Conservation (phyloP, 53 echinoderm and acorn worm species). For the Temnopleurus reevesii region DNA sequence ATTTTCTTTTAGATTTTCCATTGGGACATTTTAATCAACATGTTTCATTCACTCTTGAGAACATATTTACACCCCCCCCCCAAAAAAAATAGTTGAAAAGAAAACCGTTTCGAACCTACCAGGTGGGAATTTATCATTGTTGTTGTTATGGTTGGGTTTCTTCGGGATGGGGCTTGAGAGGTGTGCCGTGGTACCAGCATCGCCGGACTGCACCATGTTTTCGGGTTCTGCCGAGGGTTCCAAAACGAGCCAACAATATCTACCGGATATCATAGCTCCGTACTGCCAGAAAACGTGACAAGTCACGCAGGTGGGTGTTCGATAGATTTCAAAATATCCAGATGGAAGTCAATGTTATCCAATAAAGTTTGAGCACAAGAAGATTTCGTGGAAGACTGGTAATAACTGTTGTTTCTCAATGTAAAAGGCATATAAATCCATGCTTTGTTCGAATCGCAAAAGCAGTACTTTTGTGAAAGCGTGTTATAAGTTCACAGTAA, state of each 20-base stretch:
- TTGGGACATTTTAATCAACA: not conserved
- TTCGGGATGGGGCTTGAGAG: constrained; percentile 14
- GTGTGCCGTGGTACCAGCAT: not conserved
- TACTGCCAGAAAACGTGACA: not conserved
- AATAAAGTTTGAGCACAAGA: not conserved
- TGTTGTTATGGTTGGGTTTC: constrained; percentile 43
- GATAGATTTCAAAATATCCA: not conserved
- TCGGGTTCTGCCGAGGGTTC: constrained; percentile 49
- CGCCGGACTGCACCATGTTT: constrained; percentile 50
- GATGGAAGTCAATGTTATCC: too few relatives aligned
- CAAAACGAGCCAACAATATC: constrained; percentile 52
- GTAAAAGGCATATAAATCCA: not conserved
- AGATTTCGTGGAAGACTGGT: not conserved
- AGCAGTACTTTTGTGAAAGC: not conserved
- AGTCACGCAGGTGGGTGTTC: not conserved
- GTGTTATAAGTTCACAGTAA: not conserved
- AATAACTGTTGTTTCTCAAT: not conserved
- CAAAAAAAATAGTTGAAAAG: too few relatives aligned
- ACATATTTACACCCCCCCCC: too few relatives aligned
- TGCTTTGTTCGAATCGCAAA: not conserved
- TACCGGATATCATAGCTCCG: constrained; percentile 34
- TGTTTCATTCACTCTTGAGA: too few relatives aligned
- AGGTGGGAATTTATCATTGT: constrained; percentile 33
- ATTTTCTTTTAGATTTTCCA: not conserved
- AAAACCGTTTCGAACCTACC: not conserved